These are phyloP conservation scores for Hydrotaea diabolus DNA, from an alignment of 2,888 invertebrate genomes.

Conservation along the genomic window DNA sequence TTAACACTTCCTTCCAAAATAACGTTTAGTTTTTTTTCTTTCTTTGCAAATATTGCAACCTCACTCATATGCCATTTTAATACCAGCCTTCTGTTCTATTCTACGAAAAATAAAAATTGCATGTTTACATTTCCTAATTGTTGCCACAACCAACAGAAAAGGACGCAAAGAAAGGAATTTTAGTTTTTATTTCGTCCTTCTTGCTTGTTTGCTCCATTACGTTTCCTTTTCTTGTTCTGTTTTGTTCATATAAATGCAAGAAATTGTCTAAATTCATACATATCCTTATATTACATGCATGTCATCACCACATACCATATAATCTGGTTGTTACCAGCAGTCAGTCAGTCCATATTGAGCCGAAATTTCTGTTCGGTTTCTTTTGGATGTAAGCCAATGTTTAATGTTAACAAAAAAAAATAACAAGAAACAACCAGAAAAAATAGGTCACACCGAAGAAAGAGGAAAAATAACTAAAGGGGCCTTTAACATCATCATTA, in stretches of 20 bases:
- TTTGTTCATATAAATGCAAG: slow-evolving; percentile 50
- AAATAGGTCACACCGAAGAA: slow-evolving; percentile 47
- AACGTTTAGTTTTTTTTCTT: slow-evolving; percentile 44
- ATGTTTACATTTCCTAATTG: slow-evolving; percentile 67
- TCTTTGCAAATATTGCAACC: background rate
- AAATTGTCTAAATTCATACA: slow-evolving; percentile 58
- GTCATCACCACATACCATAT: slow-evolving; percentile 34
- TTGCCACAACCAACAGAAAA: slow-evolving; percentile 49
- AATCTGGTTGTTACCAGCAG: background rate
- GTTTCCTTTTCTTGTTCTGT: slow-evolving; percentile 40
- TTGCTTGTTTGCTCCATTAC: slow-evolving; percentile 42
- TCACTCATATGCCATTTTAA: slow-evolving; percentile 39
- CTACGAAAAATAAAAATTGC: slow-evolving; percentile 43
- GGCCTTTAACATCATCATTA: slow-evolving; percentile 9
- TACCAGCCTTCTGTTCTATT: background rate
- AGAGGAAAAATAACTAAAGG: background rate
- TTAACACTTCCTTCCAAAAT: slow-evolving; percentile 46
- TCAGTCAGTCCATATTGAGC: slow-evolving; percentile 42
- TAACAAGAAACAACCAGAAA: background rate
- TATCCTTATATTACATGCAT: slow-evolving; percentile 45
- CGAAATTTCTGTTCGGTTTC: slow-evolving; percentile 15
- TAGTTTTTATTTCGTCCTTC: slow-evolving; percentile 45
- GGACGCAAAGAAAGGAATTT: slow-evolving; percentile 20
- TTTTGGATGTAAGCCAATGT: slow-evolving; percentile 57
- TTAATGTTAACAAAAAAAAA: slow-evolving; percentile 30